Evolutionary conservation across 2,888 invertebrate genomes (phyloP).

Genomic region (Drosophila conformis): DNA sequence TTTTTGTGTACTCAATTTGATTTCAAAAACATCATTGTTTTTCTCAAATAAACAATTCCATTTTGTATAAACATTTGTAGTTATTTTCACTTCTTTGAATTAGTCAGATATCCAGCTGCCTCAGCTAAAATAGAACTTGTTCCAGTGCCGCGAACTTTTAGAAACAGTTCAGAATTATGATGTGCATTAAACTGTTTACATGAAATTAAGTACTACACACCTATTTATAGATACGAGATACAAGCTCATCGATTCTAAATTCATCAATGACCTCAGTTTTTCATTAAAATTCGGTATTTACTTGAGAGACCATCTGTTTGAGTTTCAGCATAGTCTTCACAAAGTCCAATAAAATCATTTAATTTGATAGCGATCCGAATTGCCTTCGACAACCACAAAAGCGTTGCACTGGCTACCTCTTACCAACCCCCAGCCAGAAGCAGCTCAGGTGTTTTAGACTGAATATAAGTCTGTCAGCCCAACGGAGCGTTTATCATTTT

Average conservation of each 20-base stretch:
- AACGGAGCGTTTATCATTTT: constrained; percentile 69
- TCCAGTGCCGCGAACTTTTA: neutral
- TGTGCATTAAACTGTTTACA: constrained; percentile 13
- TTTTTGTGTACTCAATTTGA: constrained; percentile 11
- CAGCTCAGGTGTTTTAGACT: constrained; percentile 24
- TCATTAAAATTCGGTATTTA: constrained; percentile 18
- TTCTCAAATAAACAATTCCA: constrained; percentile 11
- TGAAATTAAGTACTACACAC: neutral
- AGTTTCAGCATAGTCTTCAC: neutral
- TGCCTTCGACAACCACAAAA: constrained; percentile 21
- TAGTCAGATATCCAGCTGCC: neutral
- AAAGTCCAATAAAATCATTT: constrained; percentile 13
- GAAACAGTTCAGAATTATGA: neutral
- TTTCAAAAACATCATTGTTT: neutral
- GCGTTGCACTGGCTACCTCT: constrained; percentile 5
- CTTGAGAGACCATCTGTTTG: constrained; percentile 20
- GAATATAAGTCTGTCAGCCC: constrained; percentile 34
- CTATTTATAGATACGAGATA: neutral
- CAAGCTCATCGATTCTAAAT: neutral
- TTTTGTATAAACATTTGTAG: constrained; percentile 6
- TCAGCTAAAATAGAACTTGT: neutral
- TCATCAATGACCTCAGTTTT: neutral
- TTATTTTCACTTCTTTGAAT: neutral
- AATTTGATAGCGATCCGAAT: constrained; percentile 9
- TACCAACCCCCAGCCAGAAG: neutral